Evolutionary conservation across 1,140 invertebrate genomes (phyloP).

Genomic region (Neelides sp.): DNA sequence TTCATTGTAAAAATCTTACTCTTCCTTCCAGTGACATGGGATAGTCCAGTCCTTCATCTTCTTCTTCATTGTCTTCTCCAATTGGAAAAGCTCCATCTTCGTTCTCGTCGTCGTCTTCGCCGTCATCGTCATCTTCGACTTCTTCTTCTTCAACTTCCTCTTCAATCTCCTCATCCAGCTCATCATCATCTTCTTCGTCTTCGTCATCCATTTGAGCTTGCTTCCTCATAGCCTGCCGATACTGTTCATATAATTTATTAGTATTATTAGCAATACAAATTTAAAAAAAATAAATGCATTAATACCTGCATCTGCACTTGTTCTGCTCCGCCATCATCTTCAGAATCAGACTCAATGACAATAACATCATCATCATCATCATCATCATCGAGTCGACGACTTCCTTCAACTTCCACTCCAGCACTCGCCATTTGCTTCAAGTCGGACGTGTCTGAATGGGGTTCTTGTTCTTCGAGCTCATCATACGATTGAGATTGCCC

Average conservation of each 20-base stretch:
- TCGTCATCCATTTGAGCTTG: conserved; percentile 28
- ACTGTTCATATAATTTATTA: background rate
- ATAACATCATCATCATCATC: conserved; percentile 32
- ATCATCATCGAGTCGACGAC: conserved; percentile 18
- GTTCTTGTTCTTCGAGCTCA: conserved; percentile 26
- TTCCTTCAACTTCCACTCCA: background rate
- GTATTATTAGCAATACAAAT: background rate
- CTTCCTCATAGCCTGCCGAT: too few species aligned
- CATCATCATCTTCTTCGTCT: conserved; percentile 31
- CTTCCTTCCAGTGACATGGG: conserved; percentile 42
- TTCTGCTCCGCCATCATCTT: conserved; percentile 8
- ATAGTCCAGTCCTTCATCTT: conserved; percentile 31
- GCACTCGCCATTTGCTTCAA: conserved; percentile 1
- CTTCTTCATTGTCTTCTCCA: conserved; percentile 38
- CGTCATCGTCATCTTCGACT: conserved; percentile 21
- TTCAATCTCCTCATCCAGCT: conserved; percentile 31
- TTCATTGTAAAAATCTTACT: conserved; percentile 36
- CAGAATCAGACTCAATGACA: conserved; percentile 32
- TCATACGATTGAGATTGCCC: conserved; percentile 31
- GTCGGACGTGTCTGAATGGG: conserved; percentile 27
- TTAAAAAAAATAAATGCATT: background rate
- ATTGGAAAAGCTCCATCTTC: conserved; percentile 34
- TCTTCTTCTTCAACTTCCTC: conserved; percentile 18
- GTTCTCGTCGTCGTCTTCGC: conserved; percentile 14
- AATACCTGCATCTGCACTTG: conserved; percentile 1